phyloP scores from a whole-genome alignment of 2,888 invertebrate species.

The Agriopis aurantiaria region DNA sequence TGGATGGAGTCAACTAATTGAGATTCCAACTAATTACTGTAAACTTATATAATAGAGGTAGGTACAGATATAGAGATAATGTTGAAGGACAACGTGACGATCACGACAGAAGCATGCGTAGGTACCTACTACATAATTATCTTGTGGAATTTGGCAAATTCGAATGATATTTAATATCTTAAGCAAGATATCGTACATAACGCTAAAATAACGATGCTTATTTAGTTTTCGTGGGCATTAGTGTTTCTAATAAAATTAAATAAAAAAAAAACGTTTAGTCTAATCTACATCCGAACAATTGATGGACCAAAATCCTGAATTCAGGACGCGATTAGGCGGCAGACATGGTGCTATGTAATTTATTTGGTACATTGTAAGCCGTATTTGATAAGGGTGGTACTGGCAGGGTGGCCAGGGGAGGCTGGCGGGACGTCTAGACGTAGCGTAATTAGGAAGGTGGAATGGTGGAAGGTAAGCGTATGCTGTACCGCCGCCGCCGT shows the following conservation, averaged over 20 bases:
- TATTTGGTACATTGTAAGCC: slow-evolving; percentile 57
- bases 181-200: no score
- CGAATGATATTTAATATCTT: no score
- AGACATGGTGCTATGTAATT: slow-evolving; percentile 35
- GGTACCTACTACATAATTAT: not conserved
- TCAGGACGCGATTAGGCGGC: slow-evolving; percentile 37
- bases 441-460: slow-evolving; percentile 81
- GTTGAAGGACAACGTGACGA: slow-evolving; percentile 34
- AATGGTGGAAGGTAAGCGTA: slow-evolving; percentile 67
- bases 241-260: no score
- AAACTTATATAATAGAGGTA: not conserved
- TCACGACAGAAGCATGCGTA: slow-evolving; percentile 41
- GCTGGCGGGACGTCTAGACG: slow-evolving; percentile 81
- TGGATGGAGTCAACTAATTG: slow-evolving; percentile 11
- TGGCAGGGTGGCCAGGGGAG: slow-evolving; percentile 56
- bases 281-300: slow-evolving; percentile 1
- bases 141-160: not conserved
- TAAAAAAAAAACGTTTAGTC: not conserved
- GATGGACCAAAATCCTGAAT: slow-evolving; percentile 27
- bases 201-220: no score
- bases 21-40: not conserved
- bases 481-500: slow-evolving; percentile 54
- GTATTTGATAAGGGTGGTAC: slow-evolving; percentile 59
- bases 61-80: slow-evolving; percentile 7
- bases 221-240: no score